These are phyloP conservation scores for Pagetopsis macropterus DNA, from an alignment of 2,797 vertebrate genomes.

Conservation along the genomic window DNA sequence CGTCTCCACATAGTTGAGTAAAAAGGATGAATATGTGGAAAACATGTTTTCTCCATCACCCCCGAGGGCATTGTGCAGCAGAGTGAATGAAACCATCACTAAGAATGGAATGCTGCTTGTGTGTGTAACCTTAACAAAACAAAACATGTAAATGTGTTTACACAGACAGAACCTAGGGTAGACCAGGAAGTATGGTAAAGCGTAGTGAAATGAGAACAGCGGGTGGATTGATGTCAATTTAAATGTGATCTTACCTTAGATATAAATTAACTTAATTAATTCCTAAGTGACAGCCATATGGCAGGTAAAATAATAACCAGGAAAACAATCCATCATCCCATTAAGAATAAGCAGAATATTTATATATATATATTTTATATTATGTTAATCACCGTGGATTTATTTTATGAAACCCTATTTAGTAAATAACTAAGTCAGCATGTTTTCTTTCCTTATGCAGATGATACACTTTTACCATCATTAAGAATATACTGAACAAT, in stretches of 20 bases:
- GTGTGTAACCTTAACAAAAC: constrained; percentile 27
- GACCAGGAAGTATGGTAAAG: constrained; percentile 22
- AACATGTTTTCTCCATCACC: constrained; percentile 23
- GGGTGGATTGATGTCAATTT: constrained; percentile 29
- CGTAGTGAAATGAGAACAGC: constrained; percentile 34
- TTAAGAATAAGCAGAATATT: constrained; percentile 57
- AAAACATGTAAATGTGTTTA: constrained; percentile 28
- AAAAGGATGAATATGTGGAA: constrained; percentile 33
- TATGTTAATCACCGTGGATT: constrained; percentile 24
- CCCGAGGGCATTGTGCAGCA: constrained; percentile 1
- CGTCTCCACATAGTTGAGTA: constrained; percentile 36
- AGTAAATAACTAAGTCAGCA: neutral
- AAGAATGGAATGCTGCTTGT: constrained; percentile 25
- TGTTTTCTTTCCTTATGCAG: neutral
- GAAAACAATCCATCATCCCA: constrained; percentile 67
- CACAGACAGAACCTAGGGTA: neutral
- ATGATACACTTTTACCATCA: neutral
- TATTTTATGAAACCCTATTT: constrained; percentile 17
- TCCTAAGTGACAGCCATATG: constrained; percentile 68
- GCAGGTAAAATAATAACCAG: constrained; percentile 58
- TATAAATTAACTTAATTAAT: constrained; percentile 65
- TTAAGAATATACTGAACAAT: neutral
- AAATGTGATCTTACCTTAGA: constrained; percentile 39
- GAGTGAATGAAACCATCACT: constrained; percentile 29
- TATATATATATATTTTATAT: constrained; percentile 24